These are phyloP conservation scores for Leptonema lineaticorne DNA, from an alignment of 1,140 invertebrate species.

Conservation along the genomic window DNA sequence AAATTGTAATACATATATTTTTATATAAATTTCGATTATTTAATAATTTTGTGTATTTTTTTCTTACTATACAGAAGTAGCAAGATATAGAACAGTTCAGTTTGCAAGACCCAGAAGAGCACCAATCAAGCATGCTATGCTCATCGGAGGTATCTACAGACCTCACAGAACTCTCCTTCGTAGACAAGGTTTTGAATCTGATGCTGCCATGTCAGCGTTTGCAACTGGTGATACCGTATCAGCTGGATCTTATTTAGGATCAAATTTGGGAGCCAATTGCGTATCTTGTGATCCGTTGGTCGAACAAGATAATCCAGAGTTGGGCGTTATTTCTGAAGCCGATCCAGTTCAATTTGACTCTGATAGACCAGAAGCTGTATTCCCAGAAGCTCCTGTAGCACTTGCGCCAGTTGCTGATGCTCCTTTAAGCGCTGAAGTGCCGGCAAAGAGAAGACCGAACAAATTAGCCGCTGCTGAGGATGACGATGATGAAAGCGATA, in stretches of 20 bases:
- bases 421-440: slow-evolving; percentile 40
- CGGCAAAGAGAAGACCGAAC: slow-evolving; percentile 45
- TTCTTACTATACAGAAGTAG: not conserved
- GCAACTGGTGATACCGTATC: slow-evolving; percentile 39
- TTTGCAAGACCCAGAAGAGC: slow-evolving; percentile 25
- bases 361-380: slow-evolving; percentile 23
- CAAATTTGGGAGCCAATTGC: slow-evolving; percentile 22
- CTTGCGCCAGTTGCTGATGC: slow-evolving; percentile 43
- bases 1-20: not conserved
- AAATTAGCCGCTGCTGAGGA: slow-evolving; percentile 50
- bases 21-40: not conserved
- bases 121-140: slow-evolving; percentile 32
- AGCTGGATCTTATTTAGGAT: slow-evolving; percentile 39
- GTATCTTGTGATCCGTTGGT: slow-evolving; percentile 22
- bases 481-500: slow-evolving; percentile 52
- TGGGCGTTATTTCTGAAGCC: not conserved
- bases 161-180: slow-evolving; percentile 27
- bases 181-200: slow-evolving; percentile 33
- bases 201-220: slow-evolving; percentile 40
- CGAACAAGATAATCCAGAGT: slow-evolving; percentile 28
- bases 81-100: not conserved
- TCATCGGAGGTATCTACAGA: slow-evolving; percentile 38
- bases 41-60: not conserved
- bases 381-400: slow-evolving; percentile 39
- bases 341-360: slow-evolving; percentile 34